A percentile compares a stretch with the other conserved stretches of the same genome.
Conservation (phyloP, 1,140 invertebrate genomes). For the Drosophila willistoni region DNA sequence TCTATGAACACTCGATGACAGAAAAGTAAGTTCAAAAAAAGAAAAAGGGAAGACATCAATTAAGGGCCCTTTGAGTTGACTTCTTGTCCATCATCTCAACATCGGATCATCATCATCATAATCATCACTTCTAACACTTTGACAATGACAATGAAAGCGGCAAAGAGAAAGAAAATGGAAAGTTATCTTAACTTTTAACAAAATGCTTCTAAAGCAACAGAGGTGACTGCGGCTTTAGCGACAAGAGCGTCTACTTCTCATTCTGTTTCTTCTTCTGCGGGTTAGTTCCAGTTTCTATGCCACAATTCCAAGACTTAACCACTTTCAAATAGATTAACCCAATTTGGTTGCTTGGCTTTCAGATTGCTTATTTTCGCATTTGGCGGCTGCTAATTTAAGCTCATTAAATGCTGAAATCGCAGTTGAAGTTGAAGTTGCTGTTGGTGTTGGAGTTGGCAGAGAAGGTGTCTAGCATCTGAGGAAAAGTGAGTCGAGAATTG, state of each 20-base stretch:
- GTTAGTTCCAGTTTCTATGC: neutral
- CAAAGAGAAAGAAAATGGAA: conserved; percentile 40
- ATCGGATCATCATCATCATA: conserved; percentile 4
- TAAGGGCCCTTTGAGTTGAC: conserved; percentile 5
- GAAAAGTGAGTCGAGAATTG: conserved; percentile 15
- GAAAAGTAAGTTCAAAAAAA: neutral
- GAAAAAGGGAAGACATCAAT: conserved; percentile 4
- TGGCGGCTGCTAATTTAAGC: conserved; percentile 35
- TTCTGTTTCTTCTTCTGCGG: neutral
- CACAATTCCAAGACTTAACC: conserved; percentile 10
- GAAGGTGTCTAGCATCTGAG: conserved; percentile 39
- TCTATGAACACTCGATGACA: conserved; percentile 1
- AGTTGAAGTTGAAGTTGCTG: neutral
- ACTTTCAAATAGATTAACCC: conserved; percentile 80
- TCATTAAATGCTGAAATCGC: conserved; percentile 49
- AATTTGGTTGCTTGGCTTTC: conserved; percentile 66
- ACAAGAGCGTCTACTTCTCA: neutral
- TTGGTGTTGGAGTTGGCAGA: neutral
- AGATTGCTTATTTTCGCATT: conserved; percentile 28
- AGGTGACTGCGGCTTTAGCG: neutral
- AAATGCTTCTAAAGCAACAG: conserved; percentile 36
- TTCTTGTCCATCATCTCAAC: conserved; percentile 8
- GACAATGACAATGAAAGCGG: conserved; percentile 18
- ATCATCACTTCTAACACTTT: conserved; percentile 7
- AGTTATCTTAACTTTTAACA: conserved; percentile 16